Conservation (phyloP, 2,113 vertebrate species). For the Hyperopisus bebe region DNA sequence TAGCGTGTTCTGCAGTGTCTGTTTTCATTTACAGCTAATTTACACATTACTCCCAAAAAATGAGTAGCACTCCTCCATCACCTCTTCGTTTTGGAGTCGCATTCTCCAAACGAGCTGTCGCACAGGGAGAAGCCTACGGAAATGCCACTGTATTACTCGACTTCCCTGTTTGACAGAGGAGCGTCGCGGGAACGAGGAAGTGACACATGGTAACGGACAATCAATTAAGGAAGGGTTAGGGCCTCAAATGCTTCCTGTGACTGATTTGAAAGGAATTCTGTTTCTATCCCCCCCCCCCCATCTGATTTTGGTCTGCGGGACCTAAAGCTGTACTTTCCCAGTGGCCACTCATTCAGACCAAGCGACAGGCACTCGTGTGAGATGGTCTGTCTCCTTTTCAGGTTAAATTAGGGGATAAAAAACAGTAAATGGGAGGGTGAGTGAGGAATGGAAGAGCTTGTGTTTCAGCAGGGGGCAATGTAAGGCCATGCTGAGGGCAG, state of each 20-base stretch:
- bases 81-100: background rate
- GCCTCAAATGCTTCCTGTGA: background rate
- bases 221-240: background rate
- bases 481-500: constrained; percentile 43
- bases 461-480: constrained; percentile 65
- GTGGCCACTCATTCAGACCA: background rate
- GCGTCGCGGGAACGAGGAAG: background rate
- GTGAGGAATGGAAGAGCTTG: background rate
- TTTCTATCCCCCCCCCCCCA: background rate
- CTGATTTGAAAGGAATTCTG: background rate
- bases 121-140: background rate
- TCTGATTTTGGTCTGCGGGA: background rate
- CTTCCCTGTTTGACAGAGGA: background rate
- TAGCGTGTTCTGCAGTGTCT: background rate
- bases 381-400: background rate
- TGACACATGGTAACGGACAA: background rate
- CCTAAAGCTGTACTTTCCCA: background rate
- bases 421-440: background rate
- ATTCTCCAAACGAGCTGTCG: background rate
- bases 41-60: background rate
- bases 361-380: background rate
- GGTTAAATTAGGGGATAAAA: background rate
- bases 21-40: background rate
- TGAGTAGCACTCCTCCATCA: background rate
- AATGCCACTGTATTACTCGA: background rate